Percentiles rank a stretch among this genome's conserved stretches.
Evolutionary conservation across 2,113 vertebrate genomes (phyloP).

Genomic region (Macroglossus sobrinus): DNA sequence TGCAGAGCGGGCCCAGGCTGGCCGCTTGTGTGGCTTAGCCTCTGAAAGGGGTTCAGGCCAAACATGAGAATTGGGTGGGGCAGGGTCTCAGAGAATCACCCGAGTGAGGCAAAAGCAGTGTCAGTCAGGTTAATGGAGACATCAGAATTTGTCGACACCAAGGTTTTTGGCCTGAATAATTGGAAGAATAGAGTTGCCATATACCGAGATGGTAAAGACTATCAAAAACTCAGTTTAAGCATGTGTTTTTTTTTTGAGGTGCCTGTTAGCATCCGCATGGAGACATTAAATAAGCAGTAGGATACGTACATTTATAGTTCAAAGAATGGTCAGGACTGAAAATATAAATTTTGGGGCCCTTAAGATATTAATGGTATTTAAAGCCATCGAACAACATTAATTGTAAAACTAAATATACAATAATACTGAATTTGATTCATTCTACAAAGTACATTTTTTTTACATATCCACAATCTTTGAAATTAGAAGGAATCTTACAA

Average conservation of each 20-base stretch:
- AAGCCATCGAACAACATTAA: not conserved
- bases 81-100: no score
- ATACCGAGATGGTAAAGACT: not conserved
- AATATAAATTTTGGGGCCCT: not conserved
- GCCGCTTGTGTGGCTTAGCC: no score
- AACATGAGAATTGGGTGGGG: no score
- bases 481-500: not conserved
- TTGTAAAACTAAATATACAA: not conserved
- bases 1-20: no score
- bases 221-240: not conserved
- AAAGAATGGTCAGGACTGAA: not conserved
- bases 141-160: not conserved
- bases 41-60: no score
- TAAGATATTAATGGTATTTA: not conserved
- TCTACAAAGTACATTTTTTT: constrained; percentile 12
- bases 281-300: not conserved
- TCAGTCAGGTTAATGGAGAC: no score
- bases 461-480: not conserved
- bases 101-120: no score
- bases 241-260: constrained; percentile 14
- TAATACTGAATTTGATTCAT: not conserved
- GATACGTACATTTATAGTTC: not conserved
- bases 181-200: not conserved
- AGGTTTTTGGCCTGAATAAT: not conserved
- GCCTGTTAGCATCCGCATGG: not conserved